Evolutionary conservation across 2,888 invertebrate species (phyloP).

Genomic region (Leptopilina drosophilae): DNA sequence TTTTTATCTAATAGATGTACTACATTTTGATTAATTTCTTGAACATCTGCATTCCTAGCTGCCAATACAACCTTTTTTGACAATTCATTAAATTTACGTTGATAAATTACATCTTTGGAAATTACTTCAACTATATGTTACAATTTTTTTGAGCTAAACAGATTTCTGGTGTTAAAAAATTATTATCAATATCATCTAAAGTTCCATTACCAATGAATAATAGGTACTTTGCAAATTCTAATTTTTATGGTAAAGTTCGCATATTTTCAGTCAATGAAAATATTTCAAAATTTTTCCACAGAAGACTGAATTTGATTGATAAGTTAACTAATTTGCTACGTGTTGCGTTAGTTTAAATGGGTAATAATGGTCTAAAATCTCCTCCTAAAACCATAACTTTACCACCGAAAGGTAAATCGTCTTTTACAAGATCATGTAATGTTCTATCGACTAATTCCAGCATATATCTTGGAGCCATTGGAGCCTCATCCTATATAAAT

Average conservation of each 20-base stretch:
- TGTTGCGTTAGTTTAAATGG: too few relatives aligned
- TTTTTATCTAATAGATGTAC: conserved; percentile 25
- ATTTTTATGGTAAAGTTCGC: neutral
- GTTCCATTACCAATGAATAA: conserved; percentile 41
- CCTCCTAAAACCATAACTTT: too few relatives aligned
- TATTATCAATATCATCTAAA: conserved; percentile 42
- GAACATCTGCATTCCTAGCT: conserved; percentile 12
- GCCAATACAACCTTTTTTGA: neutral
- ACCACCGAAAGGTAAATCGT: too few relatives aligned
- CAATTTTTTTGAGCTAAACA: conserved; percentile 41
- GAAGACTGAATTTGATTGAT: too few relatives aligned
- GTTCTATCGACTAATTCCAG: too few relatives aligned
- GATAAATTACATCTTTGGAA: neutral
- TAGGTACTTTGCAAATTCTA: conserved; percentile 47
- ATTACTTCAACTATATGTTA: conserved; percentile 46
- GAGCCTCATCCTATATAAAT: too few relatives aligned
- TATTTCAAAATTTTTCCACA: too few relatives aligned
- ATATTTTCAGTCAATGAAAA: too few relatives aligned
- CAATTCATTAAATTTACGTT: neutral
- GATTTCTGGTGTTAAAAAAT: conserved; percentile 34
- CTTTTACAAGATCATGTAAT: too few relatives aligned
- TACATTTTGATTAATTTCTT: conserved; percentile 28
- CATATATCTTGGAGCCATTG: too few relatives aligned
- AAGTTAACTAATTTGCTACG: too few relatives aligned
- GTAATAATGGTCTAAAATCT: too few relatives aligned